phyloP scores from a whole-genome alignment of 2,797 vertebrate genomes.

The Nannoperca obscura region DNA sequence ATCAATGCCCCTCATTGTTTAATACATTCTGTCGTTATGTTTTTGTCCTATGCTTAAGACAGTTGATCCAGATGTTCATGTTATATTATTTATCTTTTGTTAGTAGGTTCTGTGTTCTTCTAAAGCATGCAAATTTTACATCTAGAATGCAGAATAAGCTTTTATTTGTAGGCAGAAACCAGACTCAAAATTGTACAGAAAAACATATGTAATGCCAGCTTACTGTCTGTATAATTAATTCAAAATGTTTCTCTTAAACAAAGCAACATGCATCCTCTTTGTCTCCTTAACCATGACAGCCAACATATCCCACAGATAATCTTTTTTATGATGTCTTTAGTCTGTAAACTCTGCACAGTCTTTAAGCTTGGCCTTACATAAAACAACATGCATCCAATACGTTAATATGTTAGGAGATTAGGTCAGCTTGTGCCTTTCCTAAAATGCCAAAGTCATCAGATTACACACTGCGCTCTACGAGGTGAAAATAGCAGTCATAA shows the following conservation, averaged over 20 bases:
- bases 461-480: conserved; percentile 81
- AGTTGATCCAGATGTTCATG: conserved; percentile 43
- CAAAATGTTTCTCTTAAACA: conserved; percentile 31
- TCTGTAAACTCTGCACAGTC: conserved; percentile 25
- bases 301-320: conserved; percentile 17
- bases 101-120: conserved; percentile 17
- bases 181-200: conserved; percentile 3
- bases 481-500: conserved; percentile 87
- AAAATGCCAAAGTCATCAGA: conserved; percentile 84
- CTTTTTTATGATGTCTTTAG: conserved; percentile 24
- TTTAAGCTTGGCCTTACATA: conserved; percentile 15
- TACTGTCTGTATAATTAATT: neutral
- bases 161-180: conserved; percentile 8
- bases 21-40: conserved; percentile 30
- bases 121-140: conserved; percentile 12
- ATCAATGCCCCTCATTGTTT: conserved; percentile 34
- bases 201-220: neutral
- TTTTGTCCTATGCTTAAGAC: conserved; percentile 13
- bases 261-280: conserved; percentile 30
- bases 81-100: conserved; percentile 28
- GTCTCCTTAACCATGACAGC: conserved; percentile 1
- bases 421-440: conserved; percentile 73
- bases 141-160: neutral
- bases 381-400: conserved; percentile 33
- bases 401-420: conserved; percentile 64